A percentile compares a stretch with the other conserved stretches of the same genome.
phyloP scores from a whole-genome alignment of 2,113 vertebrate genomes.

The Triplophysa rosa region DNA sequence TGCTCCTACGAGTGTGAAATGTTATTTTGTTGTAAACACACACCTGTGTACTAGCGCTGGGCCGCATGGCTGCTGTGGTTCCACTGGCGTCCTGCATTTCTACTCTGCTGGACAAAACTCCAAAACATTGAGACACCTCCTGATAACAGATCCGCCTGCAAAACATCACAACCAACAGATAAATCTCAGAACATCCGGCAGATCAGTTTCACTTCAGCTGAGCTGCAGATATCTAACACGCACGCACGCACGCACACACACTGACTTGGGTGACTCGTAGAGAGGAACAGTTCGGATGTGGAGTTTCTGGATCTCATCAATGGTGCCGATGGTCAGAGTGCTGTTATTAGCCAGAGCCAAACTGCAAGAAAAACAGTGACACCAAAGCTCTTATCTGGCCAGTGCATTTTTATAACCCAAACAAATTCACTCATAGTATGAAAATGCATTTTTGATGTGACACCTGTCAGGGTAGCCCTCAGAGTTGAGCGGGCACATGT shows the following conservation, averaged over 20 bases:
- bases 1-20: too few relatives aligned
- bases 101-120: slow-evolving; percentile 92
- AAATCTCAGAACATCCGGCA: too few relatives aligned
- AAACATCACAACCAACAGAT: neutral
- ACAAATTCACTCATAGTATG: too few relatives aligned
- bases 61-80: slow-evolving; percentile 87
- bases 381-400: neutral
- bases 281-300: slow-evolving; percentile 97
- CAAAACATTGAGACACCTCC: slow-evolving; percentile 96
- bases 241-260: neutral
- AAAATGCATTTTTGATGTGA: too few relatives aligned
- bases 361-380: slow-evolving; percentile 62
- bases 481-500: slow-evolving; percentile 99
- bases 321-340: slow-evolving; percentile 97
- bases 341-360: slow-evolving; percentile 97
- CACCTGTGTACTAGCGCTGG: slow-evolving; percentile 99
- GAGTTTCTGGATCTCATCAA: slow-evolving; percentile 97
- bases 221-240: neutral
- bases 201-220: too few relatives aligned
- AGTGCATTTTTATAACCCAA: too few relatives aligned
- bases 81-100: slow-evolving; percentile 96
- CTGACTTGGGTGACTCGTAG: slow-evolving; percentile 93
- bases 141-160: slow-evolving; percentile 97
- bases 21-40: neutral
- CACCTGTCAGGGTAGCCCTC: slow-evolving; percentile 96